Evolutionary conservation across 1,140 invertebrate genomes (phyloP).

Genomic region (Zelostemma sp.): DNA sequence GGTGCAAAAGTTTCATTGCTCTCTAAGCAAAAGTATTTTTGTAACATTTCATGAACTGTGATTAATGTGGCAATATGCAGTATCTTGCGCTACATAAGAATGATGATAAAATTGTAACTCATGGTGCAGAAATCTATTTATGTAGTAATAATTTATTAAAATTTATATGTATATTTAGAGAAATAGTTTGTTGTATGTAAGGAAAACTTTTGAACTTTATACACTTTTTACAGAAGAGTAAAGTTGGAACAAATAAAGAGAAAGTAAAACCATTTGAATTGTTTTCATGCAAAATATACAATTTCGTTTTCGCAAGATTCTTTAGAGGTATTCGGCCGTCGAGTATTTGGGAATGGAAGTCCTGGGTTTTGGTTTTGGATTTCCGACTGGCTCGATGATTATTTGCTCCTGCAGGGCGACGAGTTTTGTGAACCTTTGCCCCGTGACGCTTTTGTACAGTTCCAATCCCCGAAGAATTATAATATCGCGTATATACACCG

Average conservation of each 20-base stretch:
- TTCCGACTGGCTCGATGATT: slow-evolving; percentile 45
- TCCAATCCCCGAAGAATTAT: slow-evolving; percentile 60
- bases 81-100: not conserved
- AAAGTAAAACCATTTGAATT: no score
- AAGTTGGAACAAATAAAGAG: not conserved
- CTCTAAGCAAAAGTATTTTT: slow-evolving; percentile 1
- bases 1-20: not conserved
- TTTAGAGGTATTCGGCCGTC: slow-evolving; percentile 60
- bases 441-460: slow-evolving; percentile 61
- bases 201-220: not conserved
- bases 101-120: not conserved
- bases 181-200: not conserved
- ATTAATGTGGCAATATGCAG: slow-evolving; percentile 5
- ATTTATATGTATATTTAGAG: not conserved
- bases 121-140: slow-evolving; percentile 12
- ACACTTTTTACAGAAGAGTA: not conserved
- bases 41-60: not conserved
- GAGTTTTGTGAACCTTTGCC: slow-evolving; percentile 58
- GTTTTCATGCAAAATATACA: not conserved
- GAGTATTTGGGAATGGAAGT: slow-evolving; percentile 62
- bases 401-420: slow-evolving; percentile 59
- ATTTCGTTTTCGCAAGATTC: no score
- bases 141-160: slow-evolving; percentile 19
- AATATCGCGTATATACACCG: slow-evolving; percentile 57
- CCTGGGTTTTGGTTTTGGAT: slow-evolving; percentile 55